A percentile compares a stretch with the other conserved stretches of the same genome.
Conservation (phyloP, 2,797 vertebrate genomes). For the Micropoecilia bifurca region DNA sequence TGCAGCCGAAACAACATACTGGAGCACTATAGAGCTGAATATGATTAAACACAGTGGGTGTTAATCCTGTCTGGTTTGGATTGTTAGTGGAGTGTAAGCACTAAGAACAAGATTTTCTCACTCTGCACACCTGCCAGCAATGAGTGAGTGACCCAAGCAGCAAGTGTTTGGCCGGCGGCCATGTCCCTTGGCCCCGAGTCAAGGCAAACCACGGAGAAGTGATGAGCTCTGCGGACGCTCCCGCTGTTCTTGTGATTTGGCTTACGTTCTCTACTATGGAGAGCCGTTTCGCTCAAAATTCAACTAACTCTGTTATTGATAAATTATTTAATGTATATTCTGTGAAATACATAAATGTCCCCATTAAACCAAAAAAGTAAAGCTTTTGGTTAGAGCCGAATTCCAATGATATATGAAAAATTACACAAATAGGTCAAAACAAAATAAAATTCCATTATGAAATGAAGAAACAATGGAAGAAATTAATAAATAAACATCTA, state of each 20-base stretch:
- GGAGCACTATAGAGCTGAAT: neutral
- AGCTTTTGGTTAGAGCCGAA: no score
- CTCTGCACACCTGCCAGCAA: conserved; percentile 14
- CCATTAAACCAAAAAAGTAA: no score
- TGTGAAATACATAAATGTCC: no score
- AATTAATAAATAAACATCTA: no score
- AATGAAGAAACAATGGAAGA: no score
- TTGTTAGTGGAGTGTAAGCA: neutral
- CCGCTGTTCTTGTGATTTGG: conserved; percentile 11
- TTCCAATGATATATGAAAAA: no score
- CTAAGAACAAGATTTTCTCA: neutral
- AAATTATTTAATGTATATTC: no score
- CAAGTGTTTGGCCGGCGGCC: conserved; percentile 22
- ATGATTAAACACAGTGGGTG: neutral
- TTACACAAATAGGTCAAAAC: no score
- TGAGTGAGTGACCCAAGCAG: conserved; percentile 26
- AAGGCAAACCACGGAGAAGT: conserved; percentile 14
- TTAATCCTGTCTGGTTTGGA: neutral
- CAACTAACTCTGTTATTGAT: no score
- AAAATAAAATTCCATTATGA: no score
- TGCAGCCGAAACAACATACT: neutral
- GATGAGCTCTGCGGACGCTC: conserved; percentile 24
- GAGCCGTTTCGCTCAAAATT: no score
- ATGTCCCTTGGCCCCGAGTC: conserved; percentile 26
- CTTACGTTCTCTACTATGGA: neutral